phyloP scores from a whole-genome alignment of 2,113 vertebrate species.

The Fulmarus glacialis region DNA sequence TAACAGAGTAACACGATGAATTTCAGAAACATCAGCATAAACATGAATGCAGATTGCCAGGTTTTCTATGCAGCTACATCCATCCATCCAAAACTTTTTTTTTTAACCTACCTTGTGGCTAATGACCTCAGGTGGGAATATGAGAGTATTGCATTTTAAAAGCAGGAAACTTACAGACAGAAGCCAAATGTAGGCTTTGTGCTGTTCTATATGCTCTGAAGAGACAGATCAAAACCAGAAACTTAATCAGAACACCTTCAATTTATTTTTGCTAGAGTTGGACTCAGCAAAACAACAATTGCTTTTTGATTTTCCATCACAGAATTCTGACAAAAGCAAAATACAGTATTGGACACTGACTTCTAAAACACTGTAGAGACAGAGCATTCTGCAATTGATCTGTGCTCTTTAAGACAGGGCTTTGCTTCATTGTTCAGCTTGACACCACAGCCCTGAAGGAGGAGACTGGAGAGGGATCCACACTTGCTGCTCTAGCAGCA shows the following conservation, averaged over 20 bases:
- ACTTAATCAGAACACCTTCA: not conserved
- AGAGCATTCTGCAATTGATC: not conserved
- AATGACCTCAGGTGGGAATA: conserved; percentile 81
- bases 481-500: not conserved
- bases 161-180: conserved; percentile 12
- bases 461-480: not conserved
- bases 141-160: conserved; percentile 48
- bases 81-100: conserved; percentile 58
- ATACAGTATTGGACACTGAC: not conserved
- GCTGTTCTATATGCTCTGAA: not conserved
- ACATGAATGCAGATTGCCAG: conserved; percentile 64
- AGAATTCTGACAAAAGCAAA: conserved; percentile 6
- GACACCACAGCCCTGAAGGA: not conserved
- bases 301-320: not conserved
- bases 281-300: not conserved
- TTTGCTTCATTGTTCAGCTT: not conserved
- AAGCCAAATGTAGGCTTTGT: conserved; percentile 39
- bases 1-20: conserved; percentile 56
- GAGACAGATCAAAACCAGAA: not conserved
- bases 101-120: conserved; percentile 75
- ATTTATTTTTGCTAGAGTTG: not conserved
- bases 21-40: conserved; percentile 77
- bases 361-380: not conserved
- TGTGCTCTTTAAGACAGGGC: not conserved
- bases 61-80: conserved; percentile 59